Evolutionary conservation across 2,888 invertebrate species (phyloP).

Genomic region (Creontiades dilutus): DNA sequence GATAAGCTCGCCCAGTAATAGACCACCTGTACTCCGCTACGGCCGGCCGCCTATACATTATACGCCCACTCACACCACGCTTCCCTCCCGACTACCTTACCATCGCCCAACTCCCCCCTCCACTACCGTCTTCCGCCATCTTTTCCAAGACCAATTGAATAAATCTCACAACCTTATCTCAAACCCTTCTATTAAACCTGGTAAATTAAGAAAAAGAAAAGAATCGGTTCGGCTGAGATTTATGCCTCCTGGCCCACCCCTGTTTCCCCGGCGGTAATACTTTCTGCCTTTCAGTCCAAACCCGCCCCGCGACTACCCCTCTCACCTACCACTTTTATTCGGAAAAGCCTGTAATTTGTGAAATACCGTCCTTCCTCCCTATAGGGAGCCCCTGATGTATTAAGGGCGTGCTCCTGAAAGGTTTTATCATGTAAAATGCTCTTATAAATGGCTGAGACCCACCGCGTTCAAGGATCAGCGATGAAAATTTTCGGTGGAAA

Average conservation of each 20-base stretch:
- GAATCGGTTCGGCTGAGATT: slow-evolving; percentile 60
- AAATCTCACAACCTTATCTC: slow-evolving; percentile 71
- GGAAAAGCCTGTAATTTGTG: slow-evolving; percentile 66
- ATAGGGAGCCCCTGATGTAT: slow-evolving; percentile 54
- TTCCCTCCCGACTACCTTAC: not conserved
- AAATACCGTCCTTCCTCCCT: slow-evolving; percentile 52
- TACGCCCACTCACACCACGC: slow-evolving; percentile 35
- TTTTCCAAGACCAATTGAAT: slow-evolving; percentile 71
- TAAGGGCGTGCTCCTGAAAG: slow-evolving; percentile 57
- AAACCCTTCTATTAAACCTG: slow-evolving; percentile 71
- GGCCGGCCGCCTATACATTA: slow-evolving; percentile 63
- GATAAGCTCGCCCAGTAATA: slow-evolving; percentile 67
- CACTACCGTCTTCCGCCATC: slow-evolving; percentile 46
- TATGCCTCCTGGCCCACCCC: slow-evolving; percentile 51
- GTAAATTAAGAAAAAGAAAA: slow-evolving; percentile 71
- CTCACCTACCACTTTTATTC: slow-evolving; percentile 31
- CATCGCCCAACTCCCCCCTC: not conserved
- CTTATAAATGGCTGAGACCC: slow-evolving; percentile 45
- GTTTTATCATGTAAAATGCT: slow-evolving; percentile 68
- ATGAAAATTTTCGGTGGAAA: not conserved
- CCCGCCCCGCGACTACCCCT: not conserved
- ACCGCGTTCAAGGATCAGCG: slow-evolving; percentile 29
- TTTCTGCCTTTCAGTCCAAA: slow-evolving; percentile 61
- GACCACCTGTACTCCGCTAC: slow-evolving; percentile 66
- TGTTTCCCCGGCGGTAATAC: slow-evolving; percentile 64